These are phyloP conservation scores for Marmota monax DNA, from an alignment of 2,113 vertebrate genomes.

Conservation along the genomic window DNA sequence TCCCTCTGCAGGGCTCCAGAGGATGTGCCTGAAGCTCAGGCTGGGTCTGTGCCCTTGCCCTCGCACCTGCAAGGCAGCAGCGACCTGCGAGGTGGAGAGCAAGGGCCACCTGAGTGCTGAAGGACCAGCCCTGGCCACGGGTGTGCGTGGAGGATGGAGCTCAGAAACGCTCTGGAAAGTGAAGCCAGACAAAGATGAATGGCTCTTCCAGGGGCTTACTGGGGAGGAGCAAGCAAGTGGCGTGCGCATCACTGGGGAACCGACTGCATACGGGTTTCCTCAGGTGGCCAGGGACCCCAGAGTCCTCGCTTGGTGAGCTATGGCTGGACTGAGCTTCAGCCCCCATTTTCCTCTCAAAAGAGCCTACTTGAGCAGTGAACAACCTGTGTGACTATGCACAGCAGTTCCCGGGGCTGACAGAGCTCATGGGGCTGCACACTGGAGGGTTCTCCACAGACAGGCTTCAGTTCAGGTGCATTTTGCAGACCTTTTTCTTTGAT, in stretches of 20 bases:
- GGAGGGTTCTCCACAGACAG: no score
- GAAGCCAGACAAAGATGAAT: neutral
- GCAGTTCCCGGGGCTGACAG: neutral
- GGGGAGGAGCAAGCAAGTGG: neutral
- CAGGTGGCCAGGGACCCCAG: neutral
- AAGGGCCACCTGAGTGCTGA: no score
- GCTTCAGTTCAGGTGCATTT: neutral
- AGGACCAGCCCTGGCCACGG: neutral
- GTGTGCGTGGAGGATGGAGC: neutral
- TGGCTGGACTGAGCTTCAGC: neutral
- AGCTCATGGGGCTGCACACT: no score
- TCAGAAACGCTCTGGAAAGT: neutral
- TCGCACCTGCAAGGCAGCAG: no score
- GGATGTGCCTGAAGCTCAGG: no score
- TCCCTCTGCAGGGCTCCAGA: neutral
- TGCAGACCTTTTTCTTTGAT: neutral
- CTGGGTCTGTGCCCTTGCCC: no score
- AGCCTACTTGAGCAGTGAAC: neutral
- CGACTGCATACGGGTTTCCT: neutral
- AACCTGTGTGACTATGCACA: neutral
- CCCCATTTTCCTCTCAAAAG: accelerated
- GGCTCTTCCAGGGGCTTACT: neutral
- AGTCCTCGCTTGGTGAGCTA: neutral
- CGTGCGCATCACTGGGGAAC: accelerated
- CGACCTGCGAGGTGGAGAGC: no score